Evolutionary conservation across 2,113 vertebrate genomes (phyloP), one percentile per base, ranked within the genome.

Genomic region (Sphaerodactylus townsendi): DNA sequence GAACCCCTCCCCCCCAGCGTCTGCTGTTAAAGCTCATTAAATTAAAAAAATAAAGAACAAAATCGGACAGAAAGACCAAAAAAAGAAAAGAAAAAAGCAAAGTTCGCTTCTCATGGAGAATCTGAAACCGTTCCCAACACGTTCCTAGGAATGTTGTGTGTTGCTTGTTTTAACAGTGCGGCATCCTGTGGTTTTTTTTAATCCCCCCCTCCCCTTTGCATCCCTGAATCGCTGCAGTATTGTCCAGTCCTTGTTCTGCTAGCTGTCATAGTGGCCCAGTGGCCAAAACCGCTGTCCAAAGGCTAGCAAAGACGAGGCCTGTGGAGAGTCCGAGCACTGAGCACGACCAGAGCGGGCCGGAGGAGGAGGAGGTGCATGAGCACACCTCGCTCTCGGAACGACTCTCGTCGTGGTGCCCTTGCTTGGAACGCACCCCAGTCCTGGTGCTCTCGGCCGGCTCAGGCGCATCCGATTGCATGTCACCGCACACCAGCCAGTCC

Each of bases 401-500:
- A 91, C 97, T 97, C 5, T 92, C 91, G 0, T 96, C 95, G 0
- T 93, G 97, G 25, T 95, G 97, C 10, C 96, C 97, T 0, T 94
- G 96, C 3, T 89, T 93, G 68, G 96, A 92, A 0, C 89, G 96
- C 0, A 88, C 85, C 83, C 96, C 94, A 0, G 95, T 91, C 87
- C 92, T 92, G 66, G 94, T 88, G 90, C 94, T 89, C 5, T 77
- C 94, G 0, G 96, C 96, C 0, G 94, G 71, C 79, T 95, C 95
- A 0, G 97, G 95, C 1, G 96, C 91, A 37, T 97, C 96, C 0
- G 96, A 93, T 92, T 97, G 98, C 94, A 96, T 96, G 90, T 98
- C 96, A 0, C 95, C 93, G 88, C 99, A 99, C 72, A 97, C 92
- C 89, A 99, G 96, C 99, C 99, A 99, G 97, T 99, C 99, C 82